Conservation (phyloP, 2,113 vertebrate genomes). For the Forbesichthys agassizii region DNA sequence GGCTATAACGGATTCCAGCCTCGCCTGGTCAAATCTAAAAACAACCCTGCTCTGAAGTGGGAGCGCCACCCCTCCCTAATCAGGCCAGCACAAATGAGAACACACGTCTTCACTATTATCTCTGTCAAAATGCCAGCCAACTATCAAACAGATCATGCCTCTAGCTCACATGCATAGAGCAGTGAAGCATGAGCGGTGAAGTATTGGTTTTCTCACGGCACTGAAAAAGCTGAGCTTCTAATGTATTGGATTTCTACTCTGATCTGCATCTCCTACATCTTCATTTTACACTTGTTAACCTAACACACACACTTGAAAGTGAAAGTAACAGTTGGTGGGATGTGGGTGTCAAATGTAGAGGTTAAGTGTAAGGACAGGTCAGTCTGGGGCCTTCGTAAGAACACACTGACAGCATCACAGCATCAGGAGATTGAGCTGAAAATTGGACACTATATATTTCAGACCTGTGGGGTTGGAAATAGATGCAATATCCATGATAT, state of each 20-base stretch:
- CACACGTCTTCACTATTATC: not conserved
- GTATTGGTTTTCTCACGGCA: too few relatives aligned
- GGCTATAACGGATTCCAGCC: conserved; percentile 40
- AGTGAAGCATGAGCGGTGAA: not conserved
- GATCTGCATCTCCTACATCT: too few relatives aligned
- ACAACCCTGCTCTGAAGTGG: conserved; percentile 38
- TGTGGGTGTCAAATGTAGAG: conserved; percentile 40
- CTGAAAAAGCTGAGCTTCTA: too few relatives aligned
- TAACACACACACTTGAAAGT: conserved; percentile 20
- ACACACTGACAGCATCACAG: not conserved
- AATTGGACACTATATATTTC: too few relatives aligned
- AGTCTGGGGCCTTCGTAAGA: conserved; percentile 13
- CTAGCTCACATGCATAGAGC: not conserved
- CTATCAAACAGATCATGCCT: not conserved
- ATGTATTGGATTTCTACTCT: too few relatives aligned
- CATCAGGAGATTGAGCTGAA: too few relatives aligned
- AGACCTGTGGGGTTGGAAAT: too few relatives aligned
- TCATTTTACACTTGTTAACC: too few relatives aligned
- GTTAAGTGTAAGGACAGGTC: conserved; percentile 41
- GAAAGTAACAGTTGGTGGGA: conserved; percentile 62
- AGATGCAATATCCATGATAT: too few relatives aligned
- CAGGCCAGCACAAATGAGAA: conserved; percentile 1
- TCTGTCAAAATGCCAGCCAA: not conserved
- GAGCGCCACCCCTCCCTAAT: not conserved
- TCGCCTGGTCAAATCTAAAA: conserved; percentile 50